A percentile compares a stretch with the other conserved stretches of the same genome.
phyloP scores from a whole-genome alignment of 2,113 vertebrate species.

The Bubo scandiacus region DNA sequence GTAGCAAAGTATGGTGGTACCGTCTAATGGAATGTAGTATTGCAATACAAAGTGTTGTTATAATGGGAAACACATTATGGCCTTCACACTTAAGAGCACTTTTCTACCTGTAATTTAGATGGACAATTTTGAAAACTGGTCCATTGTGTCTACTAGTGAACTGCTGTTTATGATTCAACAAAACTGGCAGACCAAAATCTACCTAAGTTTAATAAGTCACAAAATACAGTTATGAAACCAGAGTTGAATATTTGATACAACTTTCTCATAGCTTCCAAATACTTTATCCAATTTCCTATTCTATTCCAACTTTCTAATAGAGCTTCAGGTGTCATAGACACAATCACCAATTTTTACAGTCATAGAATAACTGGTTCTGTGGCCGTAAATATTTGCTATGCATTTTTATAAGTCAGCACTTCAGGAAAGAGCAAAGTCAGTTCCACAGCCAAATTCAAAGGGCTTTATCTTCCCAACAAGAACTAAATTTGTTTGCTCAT shows the following conservation, averaged over 20 bases:
- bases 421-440: not conserved
- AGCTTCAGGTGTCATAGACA: not conserved
- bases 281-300: not conserved
- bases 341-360: not conserved
- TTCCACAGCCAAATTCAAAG: not conserved
- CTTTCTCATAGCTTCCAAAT: not conserved
- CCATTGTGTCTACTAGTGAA: not conserved
- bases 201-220: conserved; percentile 5
- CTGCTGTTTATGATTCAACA: conserved; percentile 7
- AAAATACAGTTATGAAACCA: not conserved
- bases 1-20: not conserved
- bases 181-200: not conserved
- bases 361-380: not conserved
- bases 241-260: not conserved
- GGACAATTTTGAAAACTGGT: conserved; percentile 9
- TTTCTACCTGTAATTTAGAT: not conserved
- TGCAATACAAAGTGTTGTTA: not conserved
- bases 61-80: not conserved
- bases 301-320: not conserved
- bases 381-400: not conserved
- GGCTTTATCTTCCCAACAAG: not conserved
- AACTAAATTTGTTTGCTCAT: not conserved
- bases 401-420: not conserved
- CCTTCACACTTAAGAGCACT: not conserved
- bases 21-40: not conserved